Evolutionary conservation across 2,113 vertebrate genomes (phyloP), one percentile per base, ranked within the genome.

Genomic region (Ceyx margarethae): DNA sequence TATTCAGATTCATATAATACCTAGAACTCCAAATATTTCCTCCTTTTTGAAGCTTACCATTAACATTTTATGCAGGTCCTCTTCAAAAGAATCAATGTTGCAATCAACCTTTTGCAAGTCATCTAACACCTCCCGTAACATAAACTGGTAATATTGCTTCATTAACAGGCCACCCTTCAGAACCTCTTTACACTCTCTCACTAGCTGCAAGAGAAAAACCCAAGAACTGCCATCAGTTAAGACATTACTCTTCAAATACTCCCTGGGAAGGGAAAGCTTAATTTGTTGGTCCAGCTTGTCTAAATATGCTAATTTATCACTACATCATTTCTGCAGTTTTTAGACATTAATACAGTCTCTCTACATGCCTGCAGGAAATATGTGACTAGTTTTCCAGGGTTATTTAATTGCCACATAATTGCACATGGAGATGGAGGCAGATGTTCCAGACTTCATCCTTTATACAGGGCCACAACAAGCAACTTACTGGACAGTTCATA

Each of bases 131-230:
- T 98, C 98, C 5, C 97, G 97, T 89, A 99, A 97, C 99, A 99
- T 99, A 95, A 99, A 99, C 97, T 99, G 99, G 96, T 99, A 99
- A 97, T 99, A 99, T 97, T 99, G 99, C 97, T 99, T 99, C 99
- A 99, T 99, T 83, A 99, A 95, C 13, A 99, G 98, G 21, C 99
- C 99, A 5, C 99, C 99, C 95, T 99, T 99, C 69, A 99, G 97
- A 76, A 99, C 98, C 95, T 99, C 99, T 87, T 99, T 99, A 93
- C 99, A 99, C 96, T 99, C 99, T 21, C 99, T 98, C 91, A 99
- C 99, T 96, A 99, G 97, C 99, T 99, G 97, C 95, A 97, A 96
- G 79, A 87, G 33, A 97, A 89, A 67, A 96, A 72, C 15, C 26
- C 37, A 31, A 73, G 46, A 50, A 21, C 10, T 26, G 43, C 2